Conservation (phyloP, 1,140 invertebrate species). For the Chionoecetes opilio region DNA sequence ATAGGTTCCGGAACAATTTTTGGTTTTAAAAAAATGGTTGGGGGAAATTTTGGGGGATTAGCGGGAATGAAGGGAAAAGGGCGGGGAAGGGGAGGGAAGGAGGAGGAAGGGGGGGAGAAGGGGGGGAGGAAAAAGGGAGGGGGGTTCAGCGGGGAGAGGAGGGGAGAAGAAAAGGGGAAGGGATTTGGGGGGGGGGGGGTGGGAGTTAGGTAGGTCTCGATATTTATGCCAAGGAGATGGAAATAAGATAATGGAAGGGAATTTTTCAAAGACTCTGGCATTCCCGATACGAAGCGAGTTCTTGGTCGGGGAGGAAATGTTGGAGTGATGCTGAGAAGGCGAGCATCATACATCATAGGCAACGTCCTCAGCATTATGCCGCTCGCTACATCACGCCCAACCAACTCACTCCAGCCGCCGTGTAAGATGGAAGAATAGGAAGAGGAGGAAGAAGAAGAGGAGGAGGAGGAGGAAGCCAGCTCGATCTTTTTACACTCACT, state of each 20-base stretch:
- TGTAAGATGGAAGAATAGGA: slow-evolving; percentile 54
- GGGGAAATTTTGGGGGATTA: background rate
- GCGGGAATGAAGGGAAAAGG: background rate
- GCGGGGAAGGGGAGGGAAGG: background rate
- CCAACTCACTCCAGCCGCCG: slow-evolving; percentile 41
- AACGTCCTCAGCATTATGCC: slow-evolving; percentile 62
- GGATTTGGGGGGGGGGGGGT: no score
- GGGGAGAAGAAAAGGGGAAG: background rate
- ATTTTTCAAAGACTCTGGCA: slow-evolving; percentile 51
- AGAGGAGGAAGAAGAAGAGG: background rate
- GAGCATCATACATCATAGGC: slow-evolving; percentile 69
- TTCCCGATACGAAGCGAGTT: slow-evolving; percentile 50
- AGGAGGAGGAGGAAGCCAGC: background rate
- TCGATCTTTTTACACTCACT: background rate
- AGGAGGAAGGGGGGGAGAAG: background rate
- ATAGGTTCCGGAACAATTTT: no score
- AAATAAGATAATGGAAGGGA: background rate
- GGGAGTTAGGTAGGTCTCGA: background rate
- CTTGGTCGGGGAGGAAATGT: slow-evolving; percentile 46
- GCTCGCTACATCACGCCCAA: slow-evolving; percentile 69
- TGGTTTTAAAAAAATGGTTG: no score
- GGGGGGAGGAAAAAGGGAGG: background rate
- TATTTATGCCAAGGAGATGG: slow-evolving; percentile 22
- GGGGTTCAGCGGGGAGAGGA: background rate
- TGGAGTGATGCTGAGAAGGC: slow-evolving; percentile 68